Evolutionary conservation across 2,797 vertebrate genomes (phyloP), one percentile per base, ranked within the genome.

Genomic region (Macropus fuliginosus): DNA sequence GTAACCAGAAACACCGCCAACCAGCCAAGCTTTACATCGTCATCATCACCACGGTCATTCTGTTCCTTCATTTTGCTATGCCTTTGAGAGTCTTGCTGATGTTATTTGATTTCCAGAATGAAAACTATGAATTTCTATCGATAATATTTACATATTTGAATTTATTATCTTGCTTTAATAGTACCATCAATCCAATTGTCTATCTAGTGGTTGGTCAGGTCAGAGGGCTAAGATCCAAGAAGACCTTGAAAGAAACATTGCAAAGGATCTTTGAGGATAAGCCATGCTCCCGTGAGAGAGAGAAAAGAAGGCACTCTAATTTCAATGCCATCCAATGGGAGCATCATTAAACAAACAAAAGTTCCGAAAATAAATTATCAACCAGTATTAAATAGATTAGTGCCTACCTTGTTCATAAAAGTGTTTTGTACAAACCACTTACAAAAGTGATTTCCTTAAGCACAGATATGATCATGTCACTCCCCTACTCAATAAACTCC

Each of bases 191-290:
- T n/a, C 97, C 96, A 21, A 50, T 96, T 2, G 12, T 97, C 59
- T 97, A 96, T 34, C 87, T 95, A 9, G 55, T 96, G 66, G 94
- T 94, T 16, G 97, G 95, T 3, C 74, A 46, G 54, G 87, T 95
- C 18, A 94, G 91, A 52, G 93, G 55, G 50, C 34, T 29, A 55
- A 59, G 6, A 18, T n/a, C 5, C 6, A 52, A 0, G 4, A 62
- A 89, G 29, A 40, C 91, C 50, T 13, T 97, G 16, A 93, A 89
- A 34, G 74, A 91, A 56, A 91, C 52, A 8, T 21, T 96, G n/a
- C 93, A 95, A 56, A 97, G 93, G 81, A 56, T 94, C 66, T 94
- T 96, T 54, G 91, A 97, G 55, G 96, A 96, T 59, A 95, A 96
- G 46, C 34, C 52, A 31, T 18, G 10, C 5, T 16, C 66, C 9